These are phyloP conservation scores for Orussus abietinus DNA, from an alignment of 1,140 invertebrate species.

Conservation along the genomic window DNA sequence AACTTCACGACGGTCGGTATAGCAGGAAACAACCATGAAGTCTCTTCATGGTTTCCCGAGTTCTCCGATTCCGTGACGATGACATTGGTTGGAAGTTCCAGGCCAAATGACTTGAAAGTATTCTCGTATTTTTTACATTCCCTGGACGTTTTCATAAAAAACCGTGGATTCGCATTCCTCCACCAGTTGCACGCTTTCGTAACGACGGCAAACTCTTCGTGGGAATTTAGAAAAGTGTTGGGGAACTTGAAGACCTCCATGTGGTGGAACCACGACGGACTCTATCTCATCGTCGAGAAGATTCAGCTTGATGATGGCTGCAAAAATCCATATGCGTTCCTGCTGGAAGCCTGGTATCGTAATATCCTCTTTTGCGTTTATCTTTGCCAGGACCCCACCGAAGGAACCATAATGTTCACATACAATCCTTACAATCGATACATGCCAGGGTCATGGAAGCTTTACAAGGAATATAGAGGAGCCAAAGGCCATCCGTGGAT, in stretches of 20 bases:
- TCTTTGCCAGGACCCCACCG: constrained; percentile 19
- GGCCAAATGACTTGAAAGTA: constrained; percentile 1
- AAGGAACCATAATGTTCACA: constrained; percentile 16
- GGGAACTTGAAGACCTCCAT: constrained; percentile 18
- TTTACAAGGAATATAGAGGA: constrained; percentile 1
- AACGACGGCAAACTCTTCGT: constrained; percentile 13
- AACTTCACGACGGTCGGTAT: constrained; percentile 6
- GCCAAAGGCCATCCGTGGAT: constrained; percentile 18
- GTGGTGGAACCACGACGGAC: constrained; percentile 18
- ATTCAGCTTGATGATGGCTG: constrained; percentile 13
- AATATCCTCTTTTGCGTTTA: constrained; percentile 17
- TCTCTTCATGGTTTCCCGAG: not conserved
- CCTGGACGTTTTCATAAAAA: not conserved
- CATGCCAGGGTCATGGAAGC: constrained; percentile 4
- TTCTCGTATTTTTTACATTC: constrained; percentile 8
- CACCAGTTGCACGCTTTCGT: constrained; percentile 16
- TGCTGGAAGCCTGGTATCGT: constrained; percentile 20
- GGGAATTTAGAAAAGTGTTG: constrained; percentile 9
- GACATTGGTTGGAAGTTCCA: constrained; percentile 12
- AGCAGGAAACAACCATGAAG: constrained; percentile 16
- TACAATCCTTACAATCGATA: constrained; percentile 20
- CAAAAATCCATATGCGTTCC: constrained; percentile 15
- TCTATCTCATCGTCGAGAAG: constrained; percentile 18
- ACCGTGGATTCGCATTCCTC: not conserved
- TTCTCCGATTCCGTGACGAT: constrained; percentile 1